Conservation (phyloP, 2,888 invertebrate genomes). For the Brachypalpus laphriformis region DNA sequence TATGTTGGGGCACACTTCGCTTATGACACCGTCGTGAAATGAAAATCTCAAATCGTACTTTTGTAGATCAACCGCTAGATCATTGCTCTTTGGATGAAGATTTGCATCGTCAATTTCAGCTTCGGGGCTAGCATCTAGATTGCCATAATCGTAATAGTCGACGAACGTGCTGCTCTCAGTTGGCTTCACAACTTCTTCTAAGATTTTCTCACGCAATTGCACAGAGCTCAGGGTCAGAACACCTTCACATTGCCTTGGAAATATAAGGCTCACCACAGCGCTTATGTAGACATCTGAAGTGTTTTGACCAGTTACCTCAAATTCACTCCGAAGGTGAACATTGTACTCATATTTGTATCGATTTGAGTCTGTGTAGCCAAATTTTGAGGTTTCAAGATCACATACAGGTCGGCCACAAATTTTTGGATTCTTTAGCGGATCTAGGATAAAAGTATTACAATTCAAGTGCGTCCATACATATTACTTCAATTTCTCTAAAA, state of each 20-base stretch:
- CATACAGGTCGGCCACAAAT: conserved; percentile 89
- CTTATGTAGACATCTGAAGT: conserved; percentile 87
- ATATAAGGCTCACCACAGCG: conserved; percentile 85
- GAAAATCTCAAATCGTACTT: conserved; percentile 88
- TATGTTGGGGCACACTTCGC: conserved; percentile 91
- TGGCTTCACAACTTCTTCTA: conserved; percentile 76
- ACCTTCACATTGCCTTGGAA: conserved; percentile 89
- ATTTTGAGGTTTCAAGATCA: conserved; percentile 80
- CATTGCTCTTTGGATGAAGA: conserved; percentile 80
- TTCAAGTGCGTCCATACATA: too few relatives aligned
- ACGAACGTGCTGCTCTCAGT: conserved; percentile 83
- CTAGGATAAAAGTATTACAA: conserved; percentile 76
- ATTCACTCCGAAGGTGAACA: conserved; percentile 88
- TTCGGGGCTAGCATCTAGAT: conserved; percentile 55
- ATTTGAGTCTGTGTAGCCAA: conserved; percentile 77
- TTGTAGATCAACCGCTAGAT: conserved; percentile 85
- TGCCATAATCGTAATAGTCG: conserved; percentile 76
- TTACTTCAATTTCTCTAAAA: too few relatives aligned
- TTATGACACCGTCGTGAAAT: conserved; percentile 92
- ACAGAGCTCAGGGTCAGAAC: conserved; percentile 86
- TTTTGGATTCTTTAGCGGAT: conserved; percentile 88
- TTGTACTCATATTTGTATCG: conserved; percentile 88
- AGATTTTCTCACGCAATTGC: conserved; percentile 85
- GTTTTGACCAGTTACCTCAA: conserved; percentile 88
- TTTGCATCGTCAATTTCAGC: neutral